Base-by-base conservation (phyloP, 2,113 vertebrate species). In the Notothenia rossii region DNA sequence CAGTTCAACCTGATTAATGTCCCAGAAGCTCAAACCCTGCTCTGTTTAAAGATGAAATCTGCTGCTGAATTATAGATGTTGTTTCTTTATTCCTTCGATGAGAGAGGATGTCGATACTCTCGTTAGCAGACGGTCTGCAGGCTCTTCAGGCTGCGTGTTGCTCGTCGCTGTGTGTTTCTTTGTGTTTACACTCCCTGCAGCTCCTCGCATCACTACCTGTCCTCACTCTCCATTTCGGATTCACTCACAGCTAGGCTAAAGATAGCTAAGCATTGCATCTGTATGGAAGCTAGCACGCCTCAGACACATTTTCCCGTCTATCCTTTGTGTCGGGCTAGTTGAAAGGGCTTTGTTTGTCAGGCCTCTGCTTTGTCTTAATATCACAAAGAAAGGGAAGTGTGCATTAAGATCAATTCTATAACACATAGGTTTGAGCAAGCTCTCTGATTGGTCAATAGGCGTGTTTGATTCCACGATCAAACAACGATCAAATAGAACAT, bases 151-250 rank as follows among this genome's bases (percentile, higher is more conserved):
- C 66, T 79, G 72, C 25, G 62, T 75, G 79, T 76, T 40, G 22
- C 66, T 73, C 43, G 60, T 62, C 55, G 69, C 40, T 79, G 65
- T 76, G 81, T 71, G 65, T 84, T 83, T 88, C 69, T 86, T 87
- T 68, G 62, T 86, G 85, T 86, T 86, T 81, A 75, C 85, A 73
- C 62, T 81, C 66, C 77, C 84, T 61, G 72, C 81, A 80, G 79
- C 79, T 68, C 55, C 17, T 76, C 69, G 70, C 70, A 72, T 69
- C 1, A n/a, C 70, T 72, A 79, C 65, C 79, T 59, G 60, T 60
- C 68, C 64, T 80, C 72, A 45, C n/a, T 74, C 77, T 72, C 70
- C 50, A 69, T 63, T 61, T 67, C 77, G 75, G 65, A 75, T 69
- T 85, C 76, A 81, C 58, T 54, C 72, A 75, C 55, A 22, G 81